Evolutionary conservation across 1,140 invertebrate genomes (phyloP), one percentile per base, ranked within the genome.

Genomic region (Brachionus rotundiformis): DNA sequence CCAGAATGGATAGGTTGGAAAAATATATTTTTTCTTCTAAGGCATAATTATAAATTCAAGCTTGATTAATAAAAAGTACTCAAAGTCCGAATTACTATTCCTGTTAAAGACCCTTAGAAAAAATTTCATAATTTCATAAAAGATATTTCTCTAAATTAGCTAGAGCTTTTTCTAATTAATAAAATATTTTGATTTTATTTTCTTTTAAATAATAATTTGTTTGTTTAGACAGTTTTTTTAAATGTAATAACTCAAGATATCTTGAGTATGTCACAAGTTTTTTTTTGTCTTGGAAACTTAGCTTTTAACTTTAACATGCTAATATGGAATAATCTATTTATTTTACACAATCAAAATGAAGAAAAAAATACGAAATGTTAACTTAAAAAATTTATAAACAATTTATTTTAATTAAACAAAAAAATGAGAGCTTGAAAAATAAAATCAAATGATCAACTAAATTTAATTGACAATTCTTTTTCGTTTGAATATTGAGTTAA

Each of bases 281-380:
- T 19, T 54, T 19, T 54, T 54, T 54, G 13, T 54, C 19, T 54
- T 54, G 19, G 19, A 54, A 54, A 23, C 47, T 54, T 23, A n/a
- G 47, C 47, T 54, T 54, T n/a, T 54, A 54, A 54, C 47, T 54
- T 54, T 54, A 54, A 54, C 47, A 54, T 54, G 19, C 19, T 54
- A 19, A 54, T 54, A 16, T 54, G 4, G 47, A 19, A 54, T 19
- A 16, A 19, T 19, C 36, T 39, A 10, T 10, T 23, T 19, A 54
- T 19, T 54, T 54, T 54, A 54, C 47, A 54, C 47, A 54, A 54
- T 25, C 47, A 54, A 54, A 19, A 11, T 41, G 4, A 11, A 23
- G 8, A 8, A 4, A 8, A 5, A 54, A 19, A 54, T 54, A 8
- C 47, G 39, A 41, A 13, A 41, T n/a, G n/a, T n/a, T n/a, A n/a